These are phyloP conservation scores for Psittacus erithacus DNA, from an alignment of 2,113 vertebrate genomes.

Conservation along the genomic window DNA sequence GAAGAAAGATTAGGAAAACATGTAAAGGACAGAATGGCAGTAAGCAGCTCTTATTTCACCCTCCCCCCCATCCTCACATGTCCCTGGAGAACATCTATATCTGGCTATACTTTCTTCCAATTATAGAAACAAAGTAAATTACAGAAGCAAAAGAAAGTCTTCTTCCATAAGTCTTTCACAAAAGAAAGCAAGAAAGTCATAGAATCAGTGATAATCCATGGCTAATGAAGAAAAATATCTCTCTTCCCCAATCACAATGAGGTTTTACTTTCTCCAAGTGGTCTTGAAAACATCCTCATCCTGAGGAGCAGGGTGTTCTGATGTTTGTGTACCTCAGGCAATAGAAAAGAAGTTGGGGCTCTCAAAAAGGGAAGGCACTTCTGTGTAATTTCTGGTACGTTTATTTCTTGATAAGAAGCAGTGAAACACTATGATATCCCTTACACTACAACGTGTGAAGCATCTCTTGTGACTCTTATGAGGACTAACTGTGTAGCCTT, in stretches of 20 bases:
- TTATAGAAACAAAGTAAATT: not conserved
- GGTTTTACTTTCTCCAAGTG: slow-evolving; percentile 32
- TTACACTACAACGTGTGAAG: not conserved
- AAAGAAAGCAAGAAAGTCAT: not conserved
- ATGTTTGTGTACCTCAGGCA: not conserved
- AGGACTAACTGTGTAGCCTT: not conserved
- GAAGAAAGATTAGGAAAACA: not conserved
- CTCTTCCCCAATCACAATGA: not conserved
- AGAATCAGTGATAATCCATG: not conserved
- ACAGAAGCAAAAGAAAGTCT: not conserved
- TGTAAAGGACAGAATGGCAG: not conserved
- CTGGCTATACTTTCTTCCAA: not conserved
- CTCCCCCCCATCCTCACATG: not conserved
- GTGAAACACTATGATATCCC: not conserved
- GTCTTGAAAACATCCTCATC: not conserved
- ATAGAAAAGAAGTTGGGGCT: not conserved
- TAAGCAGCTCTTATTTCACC: not conserved
- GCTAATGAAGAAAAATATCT: not conserved
- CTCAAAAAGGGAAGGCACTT: not conserved
- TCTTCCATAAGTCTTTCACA: not conserved
- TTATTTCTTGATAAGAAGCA: not conserved
- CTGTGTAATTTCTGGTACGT: not conserved
- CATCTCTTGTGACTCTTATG: not conserved
- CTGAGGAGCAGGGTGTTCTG: not conserved
- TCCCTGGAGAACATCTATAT: not conserved